These are phyloP conservation scores for Dolichotis patagonum DNA, from an alignment of 2,113 vertebrate genomes.

Conservation along the genomic window DNA sequence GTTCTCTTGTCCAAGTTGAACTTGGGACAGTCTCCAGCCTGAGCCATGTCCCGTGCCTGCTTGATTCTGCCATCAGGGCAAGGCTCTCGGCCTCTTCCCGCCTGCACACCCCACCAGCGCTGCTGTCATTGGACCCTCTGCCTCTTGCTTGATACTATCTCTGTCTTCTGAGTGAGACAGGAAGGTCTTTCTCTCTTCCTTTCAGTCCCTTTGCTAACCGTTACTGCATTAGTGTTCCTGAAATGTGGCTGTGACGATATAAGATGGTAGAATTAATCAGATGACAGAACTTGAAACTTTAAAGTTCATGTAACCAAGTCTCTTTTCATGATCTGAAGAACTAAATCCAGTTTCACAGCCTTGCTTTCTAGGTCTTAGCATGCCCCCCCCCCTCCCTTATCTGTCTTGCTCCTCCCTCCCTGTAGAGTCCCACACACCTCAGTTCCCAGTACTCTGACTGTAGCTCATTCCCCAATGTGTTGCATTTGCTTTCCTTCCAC, in stretches of 20 bases:
- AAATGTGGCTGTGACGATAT: neutral
- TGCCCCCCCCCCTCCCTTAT: neutral
- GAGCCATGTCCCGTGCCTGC: neutral
- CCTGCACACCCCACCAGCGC: neutral
- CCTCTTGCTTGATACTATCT: neutral
- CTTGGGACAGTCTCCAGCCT: neutral
- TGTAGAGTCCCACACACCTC: neutral
- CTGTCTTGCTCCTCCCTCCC: neutral
- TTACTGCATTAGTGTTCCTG: neutral
- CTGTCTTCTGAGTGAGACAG: neutral
- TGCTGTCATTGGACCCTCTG: neutral
- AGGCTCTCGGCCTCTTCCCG: neutral
- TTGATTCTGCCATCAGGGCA: too few relatives aligned
- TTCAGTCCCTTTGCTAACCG: neutral
- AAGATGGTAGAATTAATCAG: neutral
- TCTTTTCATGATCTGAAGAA: neutral
- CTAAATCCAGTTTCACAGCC: neutral
- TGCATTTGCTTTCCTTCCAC: neutral
- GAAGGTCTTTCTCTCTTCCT: neutral
- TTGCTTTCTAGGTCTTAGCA: neutral
- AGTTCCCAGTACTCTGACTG: neutral
- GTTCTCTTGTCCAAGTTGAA: neutral
- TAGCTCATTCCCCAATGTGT: neutral
- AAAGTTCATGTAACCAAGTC: neutral
- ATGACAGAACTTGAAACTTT: neutral